A percentile compares a stretch with the other conserved stretches of the same genome.
Conservation (phyloP, 2,888 invertebrate species). For the Tanytarsus gracilentus region DNA sequence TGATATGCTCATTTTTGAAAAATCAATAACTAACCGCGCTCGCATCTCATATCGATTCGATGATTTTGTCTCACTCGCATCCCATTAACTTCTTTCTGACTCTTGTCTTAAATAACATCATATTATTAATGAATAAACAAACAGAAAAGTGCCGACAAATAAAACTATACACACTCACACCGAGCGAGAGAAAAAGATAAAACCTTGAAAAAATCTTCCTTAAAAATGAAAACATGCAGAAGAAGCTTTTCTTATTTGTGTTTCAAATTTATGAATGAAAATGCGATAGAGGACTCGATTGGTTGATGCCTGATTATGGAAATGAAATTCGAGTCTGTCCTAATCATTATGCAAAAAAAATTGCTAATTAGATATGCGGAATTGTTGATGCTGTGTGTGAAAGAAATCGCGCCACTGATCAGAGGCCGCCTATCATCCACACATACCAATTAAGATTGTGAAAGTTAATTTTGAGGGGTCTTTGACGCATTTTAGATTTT, state of each 20-base stretch:
- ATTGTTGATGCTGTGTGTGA: conserved; percentile 4
- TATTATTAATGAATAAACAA: conserved; percentile 28
- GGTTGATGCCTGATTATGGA: conserved; percentile 17
- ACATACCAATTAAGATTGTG: no score
- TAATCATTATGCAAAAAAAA: conserved; percentile 1
- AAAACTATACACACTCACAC: no score
- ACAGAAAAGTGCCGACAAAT: conserved; percentile 27
- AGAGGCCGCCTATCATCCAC: no score
- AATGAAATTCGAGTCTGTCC: conserved; percentile 3
- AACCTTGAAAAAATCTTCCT: no score
- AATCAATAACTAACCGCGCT: no score
- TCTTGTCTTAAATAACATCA: conserved; percentile 23
- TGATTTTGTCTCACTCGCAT: neutral
- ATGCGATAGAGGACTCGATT: neutral
- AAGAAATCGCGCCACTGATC: no score
- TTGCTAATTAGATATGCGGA: conserved; percentile 22
- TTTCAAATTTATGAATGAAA: conserved; percentile 27
- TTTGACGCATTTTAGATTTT: no score
- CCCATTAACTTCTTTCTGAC: neutral
- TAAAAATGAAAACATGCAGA: conserved; percentile 2
- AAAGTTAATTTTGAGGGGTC: no score
- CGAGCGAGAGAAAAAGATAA: no score
- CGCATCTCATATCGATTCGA: neutral
- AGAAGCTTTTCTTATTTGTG: neutral
- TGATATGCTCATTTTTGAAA: no score